Evolutionary conservation across 2,113 vertebrate genomes (phyloP).

Genomic region (Apaloderma vittatum): DNA sequence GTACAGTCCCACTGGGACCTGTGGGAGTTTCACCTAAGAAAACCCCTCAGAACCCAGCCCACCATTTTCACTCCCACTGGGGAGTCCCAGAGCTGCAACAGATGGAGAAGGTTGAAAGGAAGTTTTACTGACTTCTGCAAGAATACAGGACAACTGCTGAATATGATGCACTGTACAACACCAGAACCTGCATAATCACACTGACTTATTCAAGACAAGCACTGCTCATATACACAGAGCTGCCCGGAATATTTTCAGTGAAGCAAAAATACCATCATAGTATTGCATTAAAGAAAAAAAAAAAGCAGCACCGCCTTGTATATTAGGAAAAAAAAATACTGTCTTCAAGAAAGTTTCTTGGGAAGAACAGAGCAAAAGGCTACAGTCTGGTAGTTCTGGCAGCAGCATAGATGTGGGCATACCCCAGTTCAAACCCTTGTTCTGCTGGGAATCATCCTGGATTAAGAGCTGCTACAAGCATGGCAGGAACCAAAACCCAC

Average conservation of each 20-base stretch:
- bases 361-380: background rate
- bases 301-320: no score
- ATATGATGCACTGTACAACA: background rate
- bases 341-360: background rate
- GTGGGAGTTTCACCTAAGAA: background rate
- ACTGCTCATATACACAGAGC: rapidly evolving
- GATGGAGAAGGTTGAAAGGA: background rate
- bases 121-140: background rate
- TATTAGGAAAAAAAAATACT: background rate
- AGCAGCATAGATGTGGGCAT: background rate
- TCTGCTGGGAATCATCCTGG: background rate
- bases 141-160: background rate
- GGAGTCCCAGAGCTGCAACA: background rate
- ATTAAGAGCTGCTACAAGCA: background rate
- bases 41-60: rapidly evolving
- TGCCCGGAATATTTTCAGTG: background rate
- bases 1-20: background rate
- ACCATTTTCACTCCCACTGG: background rate
- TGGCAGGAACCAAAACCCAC: background rate
- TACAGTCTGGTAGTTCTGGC: background rate
- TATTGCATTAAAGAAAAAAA: background rate
- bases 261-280: background rate
- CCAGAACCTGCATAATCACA: background rate
- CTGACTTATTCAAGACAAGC: background rate
- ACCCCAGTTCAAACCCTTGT: background rate